A percentile compares a stretch with the other conserved stretches of the same genome.
These are phyloP conservation scores for Hippocampus abdominalis DNA, from an alignment of 2,113 vertebrate genomes.

Conservation along the genomic window DNA sequence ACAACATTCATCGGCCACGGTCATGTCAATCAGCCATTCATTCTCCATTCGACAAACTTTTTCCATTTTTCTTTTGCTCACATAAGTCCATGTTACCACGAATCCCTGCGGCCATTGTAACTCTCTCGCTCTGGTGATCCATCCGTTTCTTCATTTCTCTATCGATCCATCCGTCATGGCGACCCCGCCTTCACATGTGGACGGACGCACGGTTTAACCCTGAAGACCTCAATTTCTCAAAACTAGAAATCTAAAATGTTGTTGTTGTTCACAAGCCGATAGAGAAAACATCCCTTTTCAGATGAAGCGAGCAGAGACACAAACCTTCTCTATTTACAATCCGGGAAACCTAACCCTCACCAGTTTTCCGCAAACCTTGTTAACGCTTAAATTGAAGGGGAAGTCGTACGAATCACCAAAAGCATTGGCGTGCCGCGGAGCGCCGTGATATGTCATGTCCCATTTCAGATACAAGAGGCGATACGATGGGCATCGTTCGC, in stretches of 20 bases:
- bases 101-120: too few relatives aligned
- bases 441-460: conserved; percentile 34
- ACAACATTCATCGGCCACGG: too few relatives aligned
- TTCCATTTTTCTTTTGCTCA: too few relatives aligned
- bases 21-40: neutral
- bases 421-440: conserved; percentile 17
- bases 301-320: conserved; percentile 27
- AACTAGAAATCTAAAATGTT: too few relatives aligned
- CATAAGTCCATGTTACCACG: too few relatives aligned
- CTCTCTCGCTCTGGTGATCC: neutral
- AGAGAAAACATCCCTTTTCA: neutral
- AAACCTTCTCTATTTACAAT: conserved; percentile 21
- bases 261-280: too few relatives aligned
- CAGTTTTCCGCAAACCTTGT: conserved; percentile 19
- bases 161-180: neutral
- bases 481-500: conserved; percentile 31
- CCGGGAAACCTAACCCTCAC: conserved; percentile 22
- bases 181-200: too few relatives aligned
- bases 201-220: too few relatives aligned
- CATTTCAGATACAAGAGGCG: conserved; percentile 28
- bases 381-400: conserved; percentile 13
- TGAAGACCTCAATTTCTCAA: too few relatives aligned
- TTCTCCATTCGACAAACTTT: neutral
- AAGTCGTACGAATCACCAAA: conserved; percentile 11
- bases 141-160: neutral